phyloP scores from a whole-genome alignment of 2,888 invertebrate species.

The Spilosoma lubricipeda region DNA sequence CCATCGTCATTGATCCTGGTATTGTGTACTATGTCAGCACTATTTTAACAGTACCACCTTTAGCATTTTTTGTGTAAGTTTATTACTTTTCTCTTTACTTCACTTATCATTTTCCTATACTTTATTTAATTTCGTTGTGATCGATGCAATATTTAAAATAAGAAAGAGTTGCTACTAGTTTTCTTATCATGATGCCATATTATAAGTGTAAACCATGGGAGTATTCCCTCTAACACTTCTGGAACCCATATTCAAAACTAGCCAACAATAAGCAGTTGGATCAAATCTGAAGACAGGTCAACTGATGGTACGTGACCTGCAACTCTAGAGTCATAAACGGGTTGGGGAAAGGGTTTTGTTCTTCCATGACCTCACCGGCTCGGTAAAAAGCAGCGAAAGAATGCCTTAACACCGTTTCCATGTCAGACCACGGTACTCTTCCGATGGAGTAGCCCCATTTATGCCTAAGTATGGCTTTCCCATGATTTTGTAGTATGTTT shows the following conservation, averaged over 20 bases:
- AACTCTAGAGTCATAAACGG: neutral
- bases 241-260: too few relatives aligned
- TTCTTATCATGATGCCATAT: too few relatives aligned
- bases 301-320: neutral
- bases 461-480: too few relatives aligned
- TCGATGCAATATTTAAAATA: too few relatives aligned
- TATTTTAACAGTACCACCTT: slow-evolving; percentile 87
- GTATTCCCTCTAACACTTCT: too few relatives aligned
- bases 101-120: too few relatives aligned
- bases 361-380: neutral
- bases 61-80: slow-evolving; percentile 87
- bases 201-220: too few relatives aligned
- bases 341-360: neutral
- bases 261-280: too few relatives aligned
- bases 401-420: neutral
- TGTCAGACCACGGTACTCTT: neutral
- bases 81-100: too few relatives aligned
- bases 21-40: slow-evolving; percentile 89
- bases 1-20: slow-evolving; percentile 88
- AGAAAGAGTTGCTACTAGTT: too few relatives aligned
- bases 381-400: neutral
- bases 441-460: neutral
- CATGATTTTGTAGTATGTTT: neutral
- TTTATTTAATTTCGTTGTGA: too few relatives aligned
- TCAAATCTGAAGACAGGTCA: too few relatives aligned